A percentile compares a stretch with the other conserved stretches of the same genome.
Evolutionary conservation across 2,797 vertebrate genomes (phyloP).

Genomic region (Sebastes trivittatus): DNA sequence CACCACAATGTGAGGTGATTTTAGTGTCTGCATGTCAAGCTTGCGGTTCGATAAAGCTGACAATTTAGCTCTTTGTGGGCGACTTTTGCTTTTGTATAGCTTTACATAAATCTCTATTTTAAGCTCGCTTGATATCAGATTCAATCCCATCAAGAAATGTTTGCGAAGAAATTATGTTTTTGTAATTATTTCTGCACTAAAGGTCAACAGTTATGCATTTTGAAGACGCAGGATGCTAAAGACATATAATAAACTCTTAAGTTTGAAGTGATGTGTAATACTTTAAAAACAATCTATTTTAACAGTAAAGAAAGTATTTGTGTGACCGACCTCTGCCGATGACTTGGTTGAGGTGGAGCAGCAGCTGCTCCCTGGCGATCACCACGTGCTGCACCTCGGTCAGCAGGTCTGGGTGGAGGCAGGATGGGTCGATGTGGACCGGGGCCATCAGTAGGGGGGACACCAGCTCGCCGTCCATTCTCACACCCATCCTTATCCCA

Average conservation of each 20-base stretch:
- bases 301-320: neutral
- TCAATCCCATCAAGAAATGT: neutral
- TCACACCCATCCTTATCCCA: slow-evolving; percentile 41
- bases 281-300: neutral
- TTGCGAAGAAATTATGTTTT: neutral
- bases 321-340: slow-evolving; percentile 93
- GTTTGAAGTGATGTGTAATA: neutral
- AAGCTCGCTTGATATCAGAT: neutral
- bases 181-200: neutral
- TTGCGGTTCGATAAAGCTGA: slow-evolving; percentile 36
- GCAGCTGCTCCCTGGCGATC: slow-evolving; percentile 91
- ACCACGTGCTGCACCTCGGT: slow-evolving; percentile 96
- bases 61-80: slow-evolving; percentile 32
- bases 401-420: slow-evolving; percentile 94
- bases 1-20: slow-evolving; percentile 36
- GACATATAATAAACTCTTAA: neutral
- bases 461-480: slow-evolving; percentile 90
- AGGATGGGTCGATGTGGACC: slow-evolving; percentile 92
- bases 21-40: slow-evolving; percentile 26
- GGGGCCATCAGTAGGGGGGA: slow-evolving; percentile 90
- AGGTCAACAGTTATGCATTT: too few relatives aligned
- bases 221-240: too few relatives aligned
- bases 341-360: slow-evolving; percentile 93
- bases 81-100: slow-evolving; percentile 25
- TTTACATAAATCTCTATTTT: slow-evolving; percentile 23